Percentiles rank a stretch among this genome's conserved stretches.
Conservation (phyloP, 2,113 vertebrate genomes). For the Nanorana parkeri region DNA sequence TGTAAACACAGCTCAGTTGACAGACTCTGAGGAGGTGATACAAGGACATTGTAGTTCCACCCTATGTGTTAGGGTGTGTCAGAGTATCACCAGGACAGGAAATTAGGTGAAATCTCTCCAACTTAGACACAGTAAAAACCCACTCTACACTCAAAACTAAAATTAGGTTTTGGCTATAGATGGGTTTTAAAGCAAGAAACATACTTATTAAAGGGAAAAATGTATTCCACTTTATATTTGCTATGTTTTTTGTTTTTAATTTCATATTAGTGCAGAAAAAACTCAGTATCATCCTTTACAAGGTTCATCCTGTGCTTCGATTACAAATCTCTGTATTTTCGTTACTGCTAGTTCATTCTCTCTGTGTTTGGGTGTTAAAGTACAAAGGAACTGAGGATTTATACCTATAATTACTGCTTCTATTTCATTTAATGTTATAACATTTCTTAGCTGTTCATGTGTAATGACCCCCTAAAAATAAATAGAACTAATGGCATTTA, state of each 20-base stretch:
- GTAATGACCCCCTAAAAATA: slow-evolving; percentile 53
- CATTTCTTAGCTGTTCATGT: slow-evolving; percentile 51
- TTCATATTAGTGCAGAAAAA: background rate
- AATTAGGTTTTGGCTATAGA: too few species aligned
- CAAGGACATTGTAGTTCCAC: too few species aligned
- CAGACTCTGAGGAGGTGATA: too few species aligned
- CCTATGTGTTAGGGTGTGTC: too few species aligned
- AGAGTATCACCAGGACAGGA: too few species aligned
- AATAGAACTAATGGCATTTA: slow-evolving; percentile 45
- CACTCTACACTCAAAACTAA: too few species aligned
- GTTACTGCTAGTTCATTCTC: background rate
- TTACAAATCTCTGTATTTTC: slow-evolving; percentile 1
- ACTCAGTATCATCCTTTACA: background rate
- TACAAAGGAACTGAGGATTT: slow-evolving; percentile 44
- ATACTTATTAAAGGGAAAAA: too few species aligned
- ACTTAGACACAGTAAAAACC: too few species aligned
- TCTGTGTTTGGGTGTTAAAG: slow-evolving; percentile 10
- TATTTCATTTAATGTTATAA: slow-evolving; percentile 51
- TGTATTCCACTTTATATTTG: too few species aligned
- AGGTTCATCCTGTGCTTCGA: background rate
- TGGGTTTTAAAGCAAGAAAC: too few species aligned
- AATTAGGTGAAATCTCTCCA: too few species aligned
- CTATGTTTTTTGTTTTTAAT: background rate
- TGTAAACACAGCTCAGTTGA: too few species aligned
- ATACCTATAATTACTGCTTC: slow-evolving; percentile 47